Conservation (phyloP, 1,140 invertebrate species). For the Gryon sp. region DNA sequence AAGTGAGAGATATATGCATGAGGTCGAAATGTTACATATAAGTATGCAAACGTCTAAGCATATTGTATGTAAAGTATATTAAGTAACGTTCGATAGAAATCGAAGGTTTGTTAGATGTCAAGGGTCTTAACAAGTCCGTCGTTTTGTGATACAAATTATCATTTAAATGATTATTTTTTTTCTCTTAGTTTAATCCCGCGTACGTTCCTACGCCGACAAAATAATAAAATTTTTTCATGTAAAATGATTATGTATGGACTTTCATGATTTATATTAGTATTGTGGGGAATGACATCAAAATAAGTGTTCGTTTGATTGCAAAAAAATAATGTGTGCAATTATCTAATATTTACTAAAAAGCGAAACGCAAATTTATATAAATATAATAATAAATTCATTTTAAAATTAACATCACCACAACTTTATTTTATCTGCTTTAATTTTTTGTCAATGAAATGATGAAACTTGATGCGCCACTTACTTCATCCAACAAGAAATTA, state of each 20-base stretch:
- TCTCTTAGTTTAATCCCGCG: slow-evolving; percentile 37
- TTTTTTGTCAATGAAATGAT: too few relatives aligned
- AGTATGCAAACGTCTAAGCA: slow-evolving; percentile 44
- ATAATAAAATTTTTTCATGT: slow-evolving; percentile 38
- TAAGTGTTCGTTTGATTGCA: too few relatives aligned
- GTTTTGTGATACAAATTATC: slow-evolving; percentile 61
- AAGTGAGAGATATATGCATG: slow-evolving; percentile 25
- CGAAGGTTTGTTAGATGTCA: slow-evolving; percentile 24
- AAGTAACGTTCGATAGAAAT: slow-evolving; percentile 38
- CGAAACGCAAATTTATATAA: too few relatives aligned
- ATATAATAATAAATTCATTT: too few relatives aligned
- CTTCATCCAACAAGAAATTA: too few relatives aligned
- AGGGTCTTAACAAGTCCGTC: slow-evolving; percentile 16
- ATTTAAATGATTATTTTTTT: slow-evolving; percentile 18
- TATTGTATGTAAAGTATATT: slow-evolving; percentile 50
- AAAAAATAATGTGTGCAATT: too few relatives aligned
- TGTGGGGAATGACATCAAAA: too few relatives aligned
- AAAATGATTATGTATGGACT: slow-evolving; percentile 41
- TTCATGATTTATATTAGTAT: slow-evolving; percentile 70
- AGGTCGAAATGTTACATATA: slow-evolving; percentile 9
- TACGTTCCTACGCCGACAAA: slow-evolving; percentile 51
- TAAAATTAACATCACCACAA: too few relatives aligned
- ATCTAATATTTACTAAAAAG: too few relatives aligned
- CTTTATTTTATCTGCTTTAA: too few relatives aligned
- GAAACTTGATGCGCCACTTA: too few relatives aligned